A percentile compares a stretch with the other conserved stretches of the same genome.
Conservation (phyloP, 2,797 vertebrate genomes). For the Ibycter americanus region DNA sequence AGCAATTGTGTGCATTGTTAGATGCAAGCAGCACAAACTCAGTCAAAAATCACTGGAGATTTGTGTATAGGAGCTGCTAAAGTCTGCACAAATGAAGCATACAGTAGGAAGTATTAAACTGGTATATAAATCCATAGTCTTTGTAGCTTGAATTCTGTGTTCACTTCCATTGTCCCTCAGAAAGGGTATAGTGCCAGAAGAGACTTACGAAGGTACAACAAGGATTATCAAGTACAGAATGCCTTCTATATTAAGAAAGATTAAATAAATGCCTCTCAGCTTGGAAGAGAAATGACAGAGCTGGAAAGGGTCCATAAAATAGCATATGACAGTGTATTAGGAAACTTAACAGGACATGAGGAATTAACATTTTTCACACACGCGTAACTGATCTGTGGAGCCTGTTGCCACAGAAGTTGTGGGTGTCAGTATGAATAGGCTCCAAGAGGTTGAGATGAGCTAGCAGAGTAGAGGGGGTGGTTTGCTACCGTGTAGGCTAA, state of each 20-base stretch:
- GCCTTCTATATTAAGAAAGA: not conserved
- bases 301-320: not conserved
- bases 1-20: accelerated
- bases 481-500: not conserved
- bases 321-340: not conserved
- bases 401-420: not conserved
- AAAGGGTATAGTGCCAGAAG: not conserved
- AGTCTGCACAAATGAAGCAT: not conserved
- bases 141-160: not conserved
- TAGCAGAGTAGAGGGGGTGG: not conserved
- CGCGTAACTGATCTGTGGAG: not conserved
- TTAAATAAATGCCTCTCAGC: not conserved
- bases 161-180: not conserved
- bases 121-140: not conserved
- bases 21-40: not conserved
- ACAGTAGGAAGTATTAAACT: not conserved
- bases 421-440: not conserved
- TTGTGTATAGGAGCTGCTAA: not conserved
- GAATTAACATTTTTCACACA: not conserved
- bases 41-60: not conserved
- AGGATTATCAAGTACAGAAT: not conserved
- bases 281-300: not conserved
- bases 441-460: not conserved
- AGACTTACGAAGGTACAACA: not conserved
- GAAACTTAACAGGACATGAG: not conserved